A percentile compares a stretch with the other conserved stretches of the same genome.
phyloP scores from a whole-genome alignment of 2,888 invertebrate species.

The Lordiphosa fenestrarum region DNA sequence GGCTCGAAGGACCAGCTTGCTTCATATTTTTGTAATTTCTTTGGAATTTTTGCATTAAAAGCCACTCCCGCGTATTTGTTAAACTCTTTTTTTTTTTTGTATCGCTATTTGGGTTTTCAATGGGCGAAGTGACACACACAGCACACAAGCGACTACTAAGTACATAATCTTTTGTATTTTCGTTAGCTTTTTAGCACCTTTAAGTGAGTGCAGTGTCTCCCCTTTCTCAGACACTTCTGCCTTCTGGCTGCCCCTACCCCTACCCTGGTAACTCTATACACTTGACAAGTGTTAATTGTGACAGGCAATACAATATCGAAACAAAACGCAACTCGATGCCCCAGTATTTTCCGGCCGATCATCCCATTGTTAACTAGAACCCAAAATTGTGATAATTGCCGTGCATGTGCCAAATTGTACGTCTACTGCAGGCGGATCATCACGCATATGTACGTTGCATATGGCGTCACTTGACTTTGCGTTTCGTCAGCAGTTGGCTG shows the following conservation, averaged over 20 bases:
- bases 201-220: too few species aligned
- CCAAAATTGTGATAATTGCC: constrained; percentile 3
- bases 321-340: too few species aligned
- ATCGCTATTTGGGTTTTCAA: neutral
- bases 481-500: constrained; percentile 32
- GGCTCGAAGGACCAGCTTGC: too few species aligned
- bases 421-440: constrained; percentile 11
- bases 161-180: neutral
- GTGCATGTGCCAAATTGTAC: too few species aligned
- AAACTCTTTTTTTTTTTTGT: too few species aligned
- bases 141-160: too few species aligned
- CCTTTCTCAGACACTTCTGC: neutral
- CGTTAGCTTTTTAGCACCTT: too few species aligned
- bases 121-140: too few species aligned
- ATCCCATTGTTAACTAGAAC: constrained; percentile 2
- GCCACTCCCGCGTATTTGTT: too few species aligned
- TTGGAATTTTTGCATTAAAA: too few species aligned
- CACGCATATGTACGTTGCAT: constrained; percentile 42
- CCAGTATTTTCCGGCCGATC: neutral
- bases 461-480: constrained; percentile 40
- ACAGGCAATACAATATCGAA: neutral
- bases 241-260: neutral
- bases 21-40: too few species aligned
- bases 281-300: constrained; percentile 38
- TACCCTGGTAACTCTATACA: constrained; percentile 1